These are phyloP conservation scores for Bergia puertoricense DNA, from an alignment of 92 coral and sea anemone genomes.

Conservation along the genomic window DNA sequence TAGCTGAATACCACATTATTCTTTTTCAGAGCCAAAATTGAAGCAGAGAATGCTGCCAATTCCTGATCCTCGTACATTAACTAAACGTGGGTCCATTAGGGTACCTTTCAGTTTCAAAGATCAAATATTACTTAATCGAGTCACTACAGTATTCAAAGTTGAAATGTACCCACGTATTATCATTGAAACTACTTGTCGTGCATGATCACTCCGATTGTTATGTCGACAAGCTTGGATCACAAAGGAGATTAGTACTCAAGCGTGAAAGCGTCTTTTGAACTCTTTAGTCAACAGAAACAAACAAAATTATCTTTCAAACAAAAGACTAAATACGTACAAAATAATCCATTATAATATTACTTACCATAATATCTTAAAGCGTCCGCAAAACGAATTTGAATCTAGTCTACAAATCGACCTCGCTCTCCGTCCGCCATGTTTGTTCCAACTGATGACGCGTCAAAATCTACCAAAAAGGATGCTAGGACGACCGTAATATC, in stretches of 20 bases:
- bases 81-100: constrained; percentile 24
- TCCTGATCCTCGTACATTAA: neutral
- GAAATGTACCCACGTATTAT: constrained; percentile 9
- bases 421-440: too few relatives aligned
- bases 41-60: neutral
- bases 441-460: too few relatives aligned
- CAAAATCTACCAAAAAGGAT: too few relatives aligned
- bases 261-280: constrained; percentile 6
- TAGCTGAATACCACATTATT: neutral
- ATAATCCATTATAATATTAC: neutral
- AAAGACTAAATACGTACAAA: neutral
- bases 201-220: constrained; percentile 1
- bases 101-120: neutral
- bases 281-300: neutral
- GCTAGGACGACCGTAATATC: too few relatives aligned
- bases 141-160: neutral
- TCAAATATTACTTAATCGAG: neutral
- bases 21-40: neutral
- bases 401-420: too few relatives aligned
- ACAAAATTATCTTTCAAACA: neutral
- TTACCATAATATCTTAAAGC: neutral
- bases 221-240: neutral
- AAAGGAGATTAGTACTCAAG: neutral
- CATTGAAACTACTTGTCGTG: neutral
- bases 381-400: too few relatives aligned